These are phyloP conservation scores for Butastur rufipennis DNA, from an alignment of 2,113 vertebrate species.

Conservation along the genomic window DNA sequence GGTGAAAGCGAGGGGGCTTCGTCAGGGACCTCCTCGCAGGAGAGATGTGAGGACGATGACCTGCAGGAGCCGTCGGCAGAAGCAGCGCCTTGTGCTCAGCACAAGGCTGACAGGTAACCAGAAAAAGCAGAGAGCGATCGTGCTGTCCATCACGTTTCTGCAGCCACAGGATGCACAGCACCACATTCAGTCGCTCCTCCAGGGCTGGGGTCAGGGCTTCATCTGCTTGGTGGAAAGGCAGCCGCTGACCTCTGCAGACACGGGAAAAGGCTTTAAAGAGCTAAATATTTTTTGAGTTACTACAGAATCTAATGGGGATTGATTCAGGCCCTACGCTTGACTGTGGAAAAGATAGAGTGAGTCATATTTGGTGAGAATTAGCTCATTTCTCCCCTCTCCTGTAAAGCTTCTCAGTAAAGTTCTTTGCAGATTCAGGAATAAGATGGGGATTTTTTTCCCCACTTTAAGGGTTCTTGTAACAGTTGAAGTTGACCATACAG, in stretches of 20 bases:
- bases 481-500: not conserved
- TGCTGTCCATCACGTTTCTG: not conserved
- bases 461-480: not conserved
- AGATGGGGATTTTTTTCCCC: too few species aligned
- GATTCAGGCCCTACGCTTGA: not conserved
- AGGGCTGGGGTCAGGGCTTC: not conserved
- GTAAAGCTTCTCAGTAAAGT: not conserved
- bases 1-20: not conserved
- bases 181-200: fast-evolving
- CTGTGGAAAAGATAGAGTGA: not conserved
- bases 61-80: not conserved
- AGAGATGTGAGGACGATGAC: not conserved
- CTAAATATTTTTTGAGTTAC: not conserved
- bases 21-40: not conserved
- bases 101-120: slow-evolving; percentile 62
- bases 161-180: fast-evolving
- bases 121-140: fast-evolving
- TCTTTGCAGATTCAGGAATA: not conserved
- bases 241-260: not conserved
- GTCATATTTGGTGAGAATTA: not conserved
- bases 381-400: not conserved
- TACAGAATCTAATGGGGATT: not conserved
- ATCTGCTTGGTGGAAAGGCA: not conserved
- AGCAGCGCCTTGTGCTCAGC: not conserved
- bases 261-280: not conserved